These are phyloP conservation scores for Balanococcus diminutus DNA, from an alignment of 2,888 invertebrate species.

Conservation along the genomic window DNA sequence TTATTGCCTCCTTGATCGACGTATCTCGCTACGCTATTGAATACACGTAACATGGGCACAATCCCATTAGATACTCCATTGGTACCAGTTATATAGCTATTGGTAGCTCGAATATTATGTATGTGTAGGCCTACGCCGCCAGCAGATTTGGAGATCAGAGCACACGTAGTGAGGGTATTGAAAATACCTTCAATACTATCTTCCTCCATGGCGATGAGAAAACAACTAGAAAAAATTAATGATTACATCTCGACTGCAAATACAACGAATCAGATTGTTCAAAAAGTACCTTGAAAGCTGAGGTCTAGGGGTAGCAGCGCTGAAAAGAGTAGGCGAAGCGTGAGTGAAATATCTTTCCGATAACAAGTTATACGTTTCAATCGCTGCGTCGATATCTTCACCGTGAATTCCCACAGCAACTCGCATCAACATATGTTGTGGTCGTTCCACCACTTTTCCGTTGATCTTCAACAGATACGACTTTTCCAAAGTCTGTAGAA, in stretches of 20 bases:
- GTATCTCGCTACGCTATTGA: conserved; percentile 93
- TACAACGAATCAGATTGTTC: neutral
- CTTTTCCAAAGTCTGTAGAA: conserved; percentile 79
- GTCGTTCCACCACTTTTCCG: conserved; percentile 91
- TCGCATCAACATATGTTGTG: conserved; percentile 98
- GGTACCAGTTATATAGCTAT: conserved; percentile 90
- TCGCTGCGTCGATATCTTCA: conserved; percentile 87
- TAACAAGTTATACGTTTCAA: conserved; percentile 93
- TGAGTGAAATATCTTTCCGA: conserved; percentile 97
- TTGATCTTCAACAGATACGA: conserved; percentile 92
- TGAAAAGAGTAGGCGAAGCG: conserved; percentile 96
- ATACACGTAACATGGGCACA: conserved; percentile 94
- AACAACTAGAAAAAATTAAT: conserved; percentile 71
- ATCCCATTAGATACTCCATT: conserved; percentile 94
- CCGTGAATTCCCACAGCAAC: conserved; percentile 96
- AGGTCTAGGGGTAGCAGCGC: conserved; percentile 90
- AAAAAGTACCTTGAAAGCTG: conserved; percentile 78
- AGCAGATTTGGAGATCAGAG: conserved; percentile 93
- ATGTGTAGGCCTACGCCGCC: conserved; percentile 97
- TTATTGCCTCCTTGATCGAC: conserved; percentile 99
- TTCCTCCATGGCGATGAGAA: conserved; percentile 89
- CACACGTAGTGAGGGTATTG: conserved; percentile 89
- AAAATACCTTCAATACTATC: conserved; percentile 97
- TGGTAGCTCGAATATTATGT: conserved; percentile 91
- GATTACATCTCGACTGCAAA: neutral